These are phyloP conservation scores for Miniopterus natalensis DNA, from an alignment of 2,113 vertebrate species.

Conservation along the genomic window DNA sequence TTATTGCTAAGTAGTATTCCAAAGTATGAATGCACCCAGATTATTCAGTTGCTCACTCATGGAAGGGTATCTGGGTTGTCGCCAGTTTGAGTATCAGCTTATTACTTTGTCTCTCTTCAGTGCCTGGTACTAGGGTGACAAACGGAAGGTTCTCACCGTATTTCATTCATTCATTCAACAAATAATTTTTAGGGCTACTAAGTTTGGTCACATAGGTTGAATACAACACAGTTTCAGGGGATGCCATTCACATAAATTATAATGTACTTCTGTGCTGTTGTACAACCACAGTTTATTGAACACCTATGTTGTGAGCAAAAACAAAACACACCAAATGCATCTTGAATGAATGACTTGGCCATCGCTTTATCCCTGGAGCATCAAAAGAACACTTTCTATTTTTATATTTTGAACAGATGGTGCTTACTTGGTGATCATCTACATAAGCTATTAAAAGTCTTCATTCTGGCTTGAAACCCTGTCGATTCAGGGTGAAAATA, in stretches of 20 bases:
- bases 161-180: constrained; percentile 37
- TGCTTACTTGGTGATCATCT: neutral
- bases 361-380: neutral
- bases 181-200: neutral
- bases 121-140: neutral
- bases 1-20: neutral
- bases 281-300: neutral
- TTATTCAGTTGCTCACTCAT: neutral
- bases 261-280: neutral
- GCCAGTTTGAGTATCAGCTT: neutral
- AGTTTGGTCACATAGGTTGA: neutral
- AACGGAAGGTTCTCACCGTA: neutral
- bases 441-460: neutral
- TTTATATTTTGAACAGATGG: neutral
- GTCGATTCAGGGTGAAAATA: neutral
- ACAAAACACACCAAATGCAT: neutral
- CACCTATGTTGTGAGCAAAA: neutral
- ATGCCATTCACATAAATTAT: neutral
- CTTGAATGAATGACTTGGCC: neutral
- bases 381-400: neutral
- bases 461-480: neutral
- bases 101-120: neutral
- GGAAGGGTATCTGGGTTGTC: neutral
- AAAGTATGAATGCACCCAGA: neutral
- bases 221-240: neutral